Evolutionary conservation across 2,888 invertebrate species (phyloP), one percentile per base, ranked within the genome.

Genomic region (Prenolepis imparis): DNA sequence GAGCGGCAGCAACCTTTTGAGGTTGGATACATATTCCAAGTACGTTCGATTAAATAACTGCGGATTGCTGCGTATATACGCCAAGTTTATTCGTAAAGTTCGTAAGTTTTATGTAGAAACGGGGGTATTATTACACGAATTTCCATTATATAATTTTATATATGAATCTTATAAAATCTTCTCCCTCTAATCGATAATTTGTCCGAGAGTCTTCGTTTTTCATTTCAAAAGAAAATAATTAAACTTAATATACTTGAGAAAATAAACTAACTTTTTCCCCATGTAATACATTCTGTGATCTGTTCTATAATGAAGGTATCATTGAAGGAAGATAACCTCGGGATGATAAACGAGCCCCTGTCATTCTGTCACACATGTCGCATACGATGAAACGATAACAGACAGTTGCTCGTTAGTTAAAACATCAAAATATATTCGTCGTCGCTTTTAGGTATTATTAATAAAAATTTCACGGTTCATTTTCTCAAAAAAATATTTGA

Each of bases 371-470:
- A 41, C 67, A 44, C 67, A 44, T 28, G 41, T 9, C 24, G 9
- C 59, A 59, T 59, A 24, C n/a, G 44, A 32, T 39, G 77, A 68
- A 68, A 78, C 21, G 44, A 15, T 59, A 70, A 44, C 70, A n/a
- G 70, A 59, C 44, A 59, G 59, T 59, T 28, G 59, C 78, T 59
- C 44, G 44, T 68, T 59, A 70, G 57, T 59, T 68, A 44, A n/a
- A 57, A 80, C 44, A 70, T 80, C 44, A 59, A 70, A 70, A 36
- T 66, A 28, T 52, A 52, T 32, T 32, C 44, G 21, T n/a, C 55
- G 44, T 41, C 18, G 41, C 78, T 68, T 64, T 70, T 59, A n/a
- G n/a, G n/a, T n/a, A 68, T 78, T 80, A 59, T 68, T 32, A 80
- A 70, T 59, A 70, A 68, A 68, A 59, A 21, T 57, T 32, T 32